Percentiles rank a stretch among this genome's conserved stretches.
phyloP scores from a whole-genome alignment of 2,888 invertebrate species.

The Criorhina ranunculi region DNA sequence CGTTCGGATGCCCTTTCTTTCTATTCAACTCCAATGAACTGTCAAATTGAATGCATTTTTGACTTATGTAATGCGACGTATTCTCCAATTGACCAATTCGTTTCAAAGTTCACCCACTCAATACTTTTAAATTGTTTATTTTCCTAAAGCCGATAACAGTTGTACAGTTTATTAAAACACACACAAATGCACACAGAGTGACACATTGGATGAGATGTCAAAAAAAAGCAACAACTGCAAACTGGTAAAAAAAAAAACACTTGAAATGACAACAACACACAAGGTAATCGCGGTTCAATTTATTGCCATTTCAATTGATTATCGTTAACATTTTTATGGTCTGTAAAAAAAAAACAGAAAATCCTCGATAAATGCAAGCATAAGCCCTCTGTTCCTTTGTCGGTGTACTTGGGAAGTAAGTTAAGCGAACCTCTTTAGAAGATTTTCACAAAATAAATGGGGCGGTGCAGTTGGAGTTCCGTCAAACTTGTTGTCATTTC shows the following conservation, averaged over 20 bases:
- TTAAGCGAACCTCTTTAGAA: constrained; percentile 19
- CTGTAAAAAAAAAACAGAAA: constrained; percentile 50
- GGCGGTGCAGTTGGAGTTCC: constrained; percentile 19
- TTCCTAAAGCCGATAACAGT: constrained; percentile 18
- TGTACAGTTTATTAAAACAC: not conserved
- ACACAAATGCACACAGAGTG: constrained; percentile 1
- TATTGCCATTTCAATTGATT: constrained; percentile 69
- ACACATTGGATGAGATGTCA: constrained; percentile 6
- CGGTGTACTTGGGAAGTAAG: constrained; percentile 63
- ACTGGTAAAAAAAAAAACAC: constrained; percentile 60
- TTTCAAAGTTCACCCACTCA: not conserved
- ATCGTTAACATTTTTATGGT: constrained; percentile 68
- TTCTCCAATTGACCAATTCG: no score
- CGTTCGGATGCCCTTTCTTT: no score
- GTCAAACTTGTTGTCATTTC: not conserved
- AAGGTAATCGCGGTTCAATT: constrained; percentile 56
- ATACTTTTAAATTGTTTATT: not conserved
- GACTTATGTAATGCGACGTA: not conserved
- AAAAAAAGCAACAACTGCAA: constrained; percentile 24
- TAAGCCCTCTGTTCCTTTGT: constrained; percentile 65
- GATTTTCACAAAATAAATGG: constrained; percentile 32
- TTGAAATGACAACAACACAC: constrained; percentile 55
- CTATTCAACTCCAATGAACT: no score
- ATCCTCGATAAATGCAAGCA: constrained; percentile 67
- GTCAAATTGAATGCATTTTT: not conserved